Conservation (phyloP, 2,888 invertebrate species). For the Hydriomena furcata region DNA sequence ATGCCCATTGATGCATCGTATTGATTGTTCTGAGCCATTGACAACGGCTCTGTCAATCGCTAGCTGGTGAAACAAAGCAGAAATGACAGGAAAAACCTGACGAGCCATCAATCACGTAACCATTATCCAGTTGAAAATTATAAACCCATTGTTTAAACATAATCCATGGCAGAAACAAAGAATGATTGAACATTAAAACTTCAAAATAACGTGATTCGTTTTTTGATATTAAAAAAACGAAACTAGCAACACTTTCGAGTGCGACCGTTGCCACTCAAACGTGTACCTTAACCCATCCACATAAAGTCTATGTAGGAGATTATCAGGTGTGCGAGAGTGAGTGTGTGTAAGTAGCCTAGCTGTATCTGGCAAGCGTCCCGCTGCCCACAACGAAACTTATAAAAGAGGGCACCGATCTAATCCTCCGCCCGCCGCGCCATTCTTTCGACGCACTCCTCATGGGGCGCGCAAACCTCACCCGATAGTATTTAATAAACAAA, state of each 20-base stretch:
- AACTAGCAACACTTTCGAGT: slow-evolving; percentile 18
- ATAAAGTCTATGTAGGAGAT: slow-evolving; percentile 12
- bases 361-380: slow-evolving; percentile 37
- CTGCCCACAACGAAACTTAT: slow-evolving; percentile 76
- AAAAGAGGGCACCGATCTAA: slow-evolving; percentile 73
- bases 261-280: slow-evolving; percentile 1
- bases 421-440: slow-evolving; percentile 77
- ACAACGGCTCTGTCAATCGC: too few species aligned
- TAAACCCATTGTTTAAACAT: too few species aligned
- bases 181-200: slow-evolving; percentile 6
- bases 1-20: too few species aligned
- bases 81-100: too few species aligned
- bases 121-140: too few species aligned
- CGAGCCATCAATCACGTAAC: not conserved
- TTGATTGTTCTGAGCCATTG: too few species aligned
- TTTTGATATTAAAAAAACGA: slow-evolving; percentile 2
- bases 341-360: slow-evolving; percentile 29
- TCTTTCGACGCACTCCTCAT: slow-evolving; percentile 76
- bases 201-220: not conserved
- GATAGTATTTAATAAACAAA: slow-evolving; percentile 69
- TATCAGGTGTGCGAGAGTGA: slow-evolving; percentile 21
- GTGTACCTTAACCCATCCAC: slow-evolving; percentile 8
- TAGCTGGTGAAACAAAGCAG: too few species aligned
- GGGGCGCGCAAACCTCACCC: slow-evolving; percentile 79
- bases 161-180: slow-evolving; percentile 1